Base-by-base conservation (phyloP, 2,888 invertebrate species). In the Eupelmus urozonus region DNA sequence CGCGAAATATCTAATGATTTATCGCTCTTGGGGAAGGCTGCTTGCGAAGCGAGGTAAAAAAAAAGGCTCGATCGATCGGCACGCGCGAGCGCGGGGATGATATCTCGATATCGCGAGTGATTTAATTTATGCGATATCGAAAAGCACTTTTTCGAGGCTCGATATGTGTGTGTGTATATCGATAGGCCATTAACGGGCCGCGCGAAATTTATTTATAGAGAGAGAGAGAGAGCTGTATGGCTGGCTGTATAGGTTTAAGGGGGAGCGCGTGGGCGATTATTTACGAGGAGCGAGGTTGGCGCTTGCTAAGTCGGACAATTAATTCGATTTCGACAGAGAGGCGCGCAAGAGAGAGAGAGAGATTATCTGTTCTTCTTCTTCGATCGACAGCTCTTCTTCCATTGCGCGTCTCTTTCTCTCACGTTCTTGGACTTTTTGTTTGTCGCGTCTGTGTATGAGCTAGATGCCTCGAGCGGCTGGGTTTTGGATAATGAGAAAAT, bases 181-280 rank as follows among this genome's bases (percentile, higher is more conserved):
- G 29, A 27, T 40, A 34, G 42, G 45, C 25, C 51, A 9, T 16
- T 69, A 67, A 62, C 23, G 76, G 53, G 29, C 76, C 60, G 40
- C 25, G 74, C 45, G n/a, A 57, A 74, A 74, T 73, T 73, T 73
- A 73, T 59, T 29, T 34, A 13, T 18, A 34, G 49, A 49, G 3
- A 20, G 2, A 53, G 20, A 20, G 18, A 20, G 7, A 13, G 7
- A 13, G 4, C 13, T 7, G 2, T 16, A 13, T 16, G 2, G 45
- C 9, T 13, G 45, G 2, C 13, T 7, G 45, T 45, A 45, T 45
- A 45, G 5, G 9, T 45, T 2, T 16, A 16, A 7, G 45, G 9
- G 60, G 66, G 59, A 16, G 53, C 63, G 63, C 45, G 85, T 85
- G 83, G 85, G 85, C 84, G 85, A 82, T 84, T 83, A 83, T 85